These are phyloP conservation scores for Karalla daura DNA, from an alignment of 2,797 vertebrate species.

Conservation along the genomic window DNA sequence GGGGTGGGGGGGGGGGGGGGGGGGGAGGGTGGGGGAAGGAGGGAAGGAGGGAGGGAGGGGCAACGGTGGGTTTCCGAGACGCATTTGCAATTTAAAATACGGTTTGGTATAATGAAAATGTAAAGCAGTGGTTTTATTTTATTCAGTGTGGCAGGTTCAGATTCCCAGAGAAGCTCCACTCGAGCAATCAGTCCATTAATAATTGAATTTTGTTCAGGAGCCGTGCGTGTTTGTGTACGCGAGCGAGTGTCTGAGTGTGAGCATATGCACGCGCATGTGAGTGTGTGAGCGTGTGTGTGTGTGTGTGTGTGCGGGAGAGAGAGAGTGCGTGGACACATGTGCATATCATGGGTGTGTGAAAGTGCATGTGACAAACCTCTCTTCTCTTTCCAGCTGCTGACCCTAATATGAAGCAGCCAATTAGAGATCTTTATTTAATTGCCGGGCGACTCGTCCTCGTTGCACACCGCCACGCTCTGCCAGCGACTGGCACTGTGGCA, in stretches of 20 bases:
- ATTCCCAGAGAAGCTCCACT: slow-evolving; percentile 94
- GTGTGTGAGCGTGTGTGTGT: slow-evolving; percentile 40
- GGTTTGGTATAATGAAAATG: slow-evolving; percentile 98
- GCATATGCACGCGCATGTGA: slow-evolving; percentile 2
- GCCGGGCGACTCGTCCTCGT: slow-evolving; percentile 81
- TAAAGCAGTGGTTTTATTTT: slow-evolving; percentile 97
- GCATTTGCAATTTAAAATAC: slow-evolving; percentile 98
- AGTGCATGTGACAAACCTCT: slow-evolving; percentile 84
- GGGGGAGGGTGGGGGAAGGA: slow-evolving; percentile 20
- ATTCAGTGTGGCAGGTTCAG: slow-evolving; percentile 97
- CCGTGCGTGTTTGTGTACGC: slow-evolving; percentile 64
- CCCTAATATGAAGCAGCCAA: slow-evolving; percentile 94
- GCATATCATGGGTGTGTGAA: slow-evolving; percentile 44
- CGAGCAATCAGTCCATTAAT: slow-evolving; percentile 97
- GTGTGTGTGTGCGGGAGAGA: slow-evolving; percentile 50
- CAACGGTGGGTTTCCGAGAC: slow-evolving; percentile 74
- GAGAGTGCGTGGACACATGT: slow-evolving; percentile 43
- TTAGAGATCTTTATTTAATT: slow-evolving; percentile 97
- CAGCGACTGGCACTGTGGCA: slow-evolving; percentile 63
- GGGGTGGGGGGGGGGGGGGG: slow-evolving; percentile 14
- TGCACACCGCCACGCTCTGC: slow-evolving; percentile 70
- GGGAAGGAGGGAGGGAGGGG: slow-evolving; percentile 57
- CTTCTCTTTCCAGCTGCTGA: slow-evolving; percentile 91
- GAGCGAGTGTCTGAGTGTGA: slow-evolving; percentile 55
- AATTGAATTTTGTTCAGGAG: slow-evolving; percentile 96